Base-by-base conservation (phyloP, 2,113 vertebrate species). In the Regulus satrapa region DNA sequence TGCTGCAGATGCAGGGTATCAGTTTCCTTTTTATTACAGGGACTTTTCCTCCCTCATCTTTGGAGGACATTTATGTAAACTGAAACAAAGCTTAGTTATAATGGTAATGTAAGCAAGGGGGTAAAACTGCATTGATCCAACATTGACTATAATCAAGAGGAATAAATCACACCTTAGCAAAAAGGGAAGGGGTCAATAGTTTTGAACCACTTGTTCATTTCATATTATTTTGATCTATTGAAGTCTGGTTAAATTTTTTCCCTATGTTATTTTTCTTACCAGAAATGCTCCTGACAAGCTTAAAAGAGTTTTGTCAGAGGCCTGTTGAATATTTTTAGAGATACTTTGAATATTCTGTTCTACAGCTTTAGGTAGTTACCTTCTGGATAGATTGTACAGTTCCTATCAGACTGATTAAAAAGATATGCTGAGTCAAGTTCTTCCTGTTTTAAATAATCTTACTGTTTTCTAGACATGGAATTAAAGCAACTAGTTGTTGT, bases 61-160 rank as follows among this genome's bases (percentile, higher is more conserved):
- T 80, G 72, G 75, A 93, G 49, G 84, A 79, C 55, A 54, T 72
- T 95, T 91, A 54, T 16, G 82, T 64, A 84, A 95, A 69, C 73
- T 29, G 91, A 74, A 96, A 58, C 81, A 89, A 89, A 96, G 76
- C 14, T n/a, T 82, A 66, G 17, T 67, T 55, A 51, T 74, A 91
- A 77, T 61, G 51, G 74, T 95, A 69, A 73, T 64, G 41, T 80
- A 92, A 84, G 14, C 40, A 62, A 66, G 13, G 43, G 9, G 15
- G 48, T 91, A 88, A 94, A 94, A 76, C 8, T 36, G 24, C 32
- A 89, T 74, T 92, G 55, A 95, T 93, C 61, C 56, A 66, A 20
- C 29, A 79, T 73, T 79, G 88, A 77, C 54, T 78, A n/a, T 41
- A 73, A 20, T 34, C 32, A 34, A 32, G 43, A 94, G 45, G 40